Evolutionary conservation across 2,113 vertebrate species (phyloP).

Genomic region (Indri indri): DNA sequence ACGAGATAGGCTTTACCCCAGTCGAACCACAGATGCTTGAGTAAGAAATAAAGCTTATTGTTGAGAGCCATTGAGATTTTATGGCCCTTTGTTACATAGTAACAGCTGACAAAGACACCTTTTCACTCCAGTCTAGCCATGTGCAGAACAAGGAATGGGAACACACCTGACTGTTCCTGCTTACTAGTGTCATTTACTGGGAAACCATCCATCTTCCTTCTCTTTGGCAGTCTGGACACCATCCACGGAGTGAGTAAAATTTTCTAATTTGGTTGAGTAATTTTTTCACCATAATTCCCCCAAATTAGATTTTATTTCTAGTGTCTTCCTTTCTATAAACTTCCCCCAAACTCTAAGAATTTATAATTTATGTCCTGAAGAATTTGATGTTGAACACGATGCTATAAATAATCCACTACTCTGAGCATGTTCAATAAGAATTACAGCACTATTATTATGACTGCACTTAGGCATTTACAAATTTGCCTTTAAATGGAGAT

Average conservation of each 20-base stretch:
- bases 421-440: constrained; percentile 34
- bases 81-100: neutral
- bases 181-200: neutral
- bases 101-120: neutral
- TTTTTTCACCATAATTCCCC: neutral
- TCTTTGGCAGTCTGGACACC: neutral
- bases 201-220: neutral
- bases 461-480: constrained; percentile 70
- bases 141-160: neutral
- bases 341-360: constrained; percentile 22
- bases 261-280: neutral
- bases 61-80: neutral
- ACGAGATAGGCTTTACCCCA: neutral
- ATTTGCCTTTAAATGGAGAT: constrained; percentile 74
- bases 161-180: neutral
- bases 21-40: neutral
- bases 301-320: constrained; percentile 32
- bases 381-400: constrained; percentile 28
- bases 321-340: constrained; percentile 35
- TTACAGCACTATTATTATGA: constrained; percentile 60
- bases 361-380: constrained; percentile 25
- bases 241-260: neutral
- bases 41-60: neutral
- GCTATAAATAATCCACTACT: constrained; percentile 54
- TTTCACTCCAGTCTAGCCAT: neutral